phyloP scores from a whole-genome alignment of 2,888 invertebrate species.

The Chironomus tentans region DNA sequence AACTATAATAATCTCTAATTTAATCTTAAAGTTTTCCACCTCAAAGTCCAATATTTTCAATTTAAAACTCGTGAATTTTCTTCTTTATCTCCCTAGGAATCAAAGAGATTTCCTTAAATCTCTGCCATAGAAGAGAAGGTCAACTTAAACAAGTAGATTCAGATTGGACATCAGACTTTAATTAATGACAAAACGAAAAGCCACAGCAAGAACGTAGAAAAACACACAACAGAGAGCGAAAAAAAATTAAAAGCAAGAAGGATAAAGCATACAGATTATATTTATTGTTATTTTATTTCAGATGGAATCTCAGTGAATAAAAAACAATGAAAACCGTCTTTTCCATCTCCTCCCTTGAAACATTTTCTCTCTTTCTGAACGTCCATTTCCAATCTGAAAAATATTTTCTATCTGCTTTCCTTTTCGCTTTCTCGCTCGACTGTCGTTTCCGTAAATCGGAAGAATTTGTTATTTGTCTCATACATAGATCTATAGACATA shows the following conservation, averaged over 20 bases:
- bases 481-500: neutral
- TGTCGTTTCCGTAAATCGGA: neutral
- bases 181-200: neutral
- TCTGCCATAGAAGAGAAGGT: too few relatives aligned
- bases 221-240: neutral
- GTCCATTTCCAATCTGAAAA: neutral
- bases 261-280: neutral
- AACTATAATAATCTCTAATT: too few relatives aligned
- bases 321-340: too few relatives aligned
- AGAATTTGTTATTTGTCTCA: neutral
- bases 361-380: neutral
- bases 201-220: neutral
- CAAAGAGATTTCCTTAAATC: too few relatives aligned
- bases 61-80: too few relatives aligned
- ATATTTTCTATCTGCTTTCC: too few relatives aligned
- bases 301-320: neutral
- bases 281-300: neutral
- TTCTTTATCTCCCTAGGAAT: too few relatives aligned
- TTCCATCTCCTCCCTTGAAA: too few relatives aligned
- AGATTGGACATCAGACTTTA: neutral
- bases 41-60: too few relatives aligned
- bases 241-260: neutral
- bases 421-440: neutral
- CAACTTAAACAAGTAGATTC: too few relatives aligned
- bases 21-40: too few relatives aligned